Evolutionary conservation across 2,888 invertebrate genomes (phyloP).

Genomic region (Rotaria sp.): DNA sequence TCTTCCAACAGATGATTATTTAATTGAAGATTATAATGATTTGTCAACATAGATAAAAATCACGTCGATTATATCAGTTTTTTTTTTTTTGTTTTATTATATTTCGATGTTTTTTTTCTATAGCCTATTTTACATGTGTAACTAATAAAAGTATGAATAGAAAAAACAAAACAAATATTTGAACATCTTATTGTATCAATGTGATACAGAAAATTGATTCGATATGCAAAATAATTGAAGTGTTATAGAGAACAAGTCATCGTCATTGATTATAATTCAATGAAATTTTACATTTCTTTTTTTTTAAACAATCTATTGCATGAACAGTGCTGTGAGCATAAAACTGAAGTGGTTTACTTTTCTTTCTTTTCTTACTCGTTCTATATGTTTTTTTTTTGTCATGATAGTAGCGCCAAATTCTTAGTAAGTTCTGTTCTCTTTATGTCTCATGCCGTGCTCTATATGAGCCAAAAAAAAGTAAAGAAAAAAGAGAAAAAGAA

Average conservation of each 20-base stretch:
- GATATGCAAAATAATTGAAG: background rate
- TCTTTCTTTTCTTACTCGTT: background rate
- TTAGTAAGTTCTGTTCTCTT: background rate
- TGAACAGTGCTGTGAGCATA: background rate
- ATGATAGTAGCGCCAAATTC: background rate
- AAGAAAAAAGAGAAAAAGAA: background rate
- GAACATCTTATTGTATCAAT: background rate
- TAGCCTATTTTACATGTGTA: background rate
- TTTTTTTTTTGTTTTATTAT: background rate
- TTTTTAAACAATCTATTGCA: background rate
- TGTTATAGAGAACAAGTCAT: background rate
- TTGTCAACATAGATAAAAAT: background rate
- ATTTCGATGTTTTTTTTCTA: background rate
- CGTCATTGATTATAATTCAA: background rate
- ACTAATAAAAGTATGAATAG: background rate
- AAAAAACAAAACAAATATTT: background rate
- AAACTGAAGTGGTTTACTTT: background rate
- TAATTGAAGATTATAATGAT: background rate
- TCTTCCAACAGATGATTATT: background rate
- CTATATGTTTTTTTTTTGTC: no score
- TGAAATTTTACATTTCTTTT: background rate
- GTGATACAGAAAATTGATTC: background rate
- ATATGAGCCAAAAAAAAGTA: background rate
- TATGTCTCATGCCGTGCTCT: background rate
- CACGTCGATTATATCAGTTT: no score